A percentile compares a stretch with the other conserved stretches of the same genome.
Conservation (phyloP, 2,113 vertebrate genomes). For the Colius striatus region DNA sequence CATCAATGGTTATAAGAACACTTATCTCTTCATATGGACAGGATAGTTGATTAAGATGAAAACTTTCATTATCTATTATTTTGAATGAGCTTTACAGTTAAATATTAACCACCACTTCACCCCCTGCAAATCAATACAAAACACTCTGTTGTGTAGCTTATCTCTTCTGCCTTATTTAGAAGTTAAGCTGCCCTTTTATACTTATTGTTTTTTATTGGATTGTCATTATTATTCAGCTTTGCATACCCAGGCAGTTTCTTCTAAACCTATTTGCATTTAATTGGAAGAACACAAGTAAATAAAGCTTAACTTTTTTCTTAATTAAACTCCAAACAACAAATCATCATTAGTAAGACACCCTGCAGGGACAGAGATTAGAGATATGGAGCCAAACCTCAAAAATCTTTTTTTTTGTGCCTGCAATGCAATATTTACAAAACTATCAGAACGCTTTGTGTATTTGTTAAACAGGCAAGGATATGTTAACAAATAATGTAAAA, state of each 20-base stretch:
- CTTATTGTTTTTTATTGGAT: not conserved
- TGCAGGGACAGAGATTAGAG: constrained; percentile 44
- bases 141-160: not conserved
- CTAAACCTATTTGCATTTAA: constrained; percentile 39
- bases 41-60: not conserved
- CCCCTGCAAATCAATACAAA: not conserved
- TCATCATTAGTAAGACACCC: constrained; percentile 3
- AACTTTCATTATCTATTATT: not conserved
- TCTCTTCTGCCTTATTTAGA: not conserved
- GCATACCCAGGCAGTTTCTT: constrained; percentile 12
- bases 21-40: fast-evolving
- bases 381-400: not conserved
- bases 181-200: constrained; percentile 3
- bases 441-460: not conserved
- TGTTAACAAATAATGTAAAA: not conserved
- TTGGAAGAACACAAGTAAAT: constrained; percentile 24
- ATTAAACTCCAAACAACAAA: constrained; percentile 48
- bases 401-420: not conserved
- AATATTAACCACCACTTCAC: not conserved
- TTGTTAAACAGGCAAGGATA: constrained; percentile 4
- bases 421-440: constrained; percentile 14
- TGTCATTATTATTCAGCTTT: constrained; percentile 1
- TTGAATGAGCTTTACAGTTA: not conserved
- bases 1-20: not conserved
- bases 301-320: constrained; percentile 52